These are phyloP conservation scores for Myiothlypis coronata DNA, from an alignment of 2,797 vertebrate genomes.

Conservation along the genomic window DNA sequence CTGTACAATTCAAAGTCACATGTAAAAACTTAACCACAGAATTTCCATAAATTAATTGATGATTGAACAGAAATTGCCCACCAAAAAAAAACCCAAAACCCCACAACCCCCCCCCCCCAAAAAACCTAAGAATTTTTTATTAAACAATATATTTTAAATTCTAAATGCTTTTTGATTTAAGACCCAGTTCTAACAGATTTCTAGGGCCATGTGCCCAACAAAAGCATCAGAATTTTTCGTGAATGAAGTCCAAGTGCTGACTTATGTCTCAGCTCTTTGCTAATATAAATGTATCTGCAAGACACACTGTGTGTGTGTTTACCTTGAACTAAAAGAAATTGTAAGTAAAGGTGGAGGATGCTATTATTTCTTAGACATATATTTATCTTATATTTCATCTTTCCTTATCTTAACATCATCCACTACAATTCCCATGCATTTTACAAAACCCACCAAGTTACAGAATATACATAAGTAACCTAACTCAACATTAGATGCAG, in stretches of 20 bases:
- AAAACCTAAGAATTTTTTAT: background rate
- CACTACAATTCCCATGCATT: background rate
- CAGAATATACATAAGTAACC: background rate
- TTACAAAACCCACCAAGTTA: background rate
- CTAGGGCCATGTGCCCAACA: background rate
- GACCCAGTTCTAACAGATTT: background rate
- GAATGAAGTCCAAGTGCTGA: background rate
- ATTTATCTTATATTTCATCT: background rate
- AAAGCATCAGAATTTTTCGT: background rate
- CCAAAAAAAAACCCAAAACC: background rate
- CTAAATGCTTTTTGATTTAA: background rate
- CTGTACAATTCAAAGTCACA: conserved; percentile 16
- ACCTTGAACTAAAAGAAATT: background rate
- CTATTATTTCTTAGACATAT: background rate
- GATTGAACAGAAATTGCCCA: conserved; percentile 3
- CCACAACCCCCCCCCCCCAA: rapidly evolving
- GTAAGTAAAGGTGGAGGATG: background rate
- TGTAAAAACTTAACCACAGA: background rate
- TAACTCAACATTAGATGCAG: background rate
- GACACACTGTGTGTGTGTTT: background rate
- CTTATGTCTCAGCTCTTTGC: background rate
- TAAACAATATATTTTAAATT: background rate
- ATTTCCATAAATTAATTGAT: background rate
- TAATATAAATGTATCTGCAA: background rate
- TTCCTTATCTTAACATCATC: background rate